Evolutionary conservation across 2,797 vertebrate species (phyloP).

Genomic region (Characodon lateralis): DNA sequence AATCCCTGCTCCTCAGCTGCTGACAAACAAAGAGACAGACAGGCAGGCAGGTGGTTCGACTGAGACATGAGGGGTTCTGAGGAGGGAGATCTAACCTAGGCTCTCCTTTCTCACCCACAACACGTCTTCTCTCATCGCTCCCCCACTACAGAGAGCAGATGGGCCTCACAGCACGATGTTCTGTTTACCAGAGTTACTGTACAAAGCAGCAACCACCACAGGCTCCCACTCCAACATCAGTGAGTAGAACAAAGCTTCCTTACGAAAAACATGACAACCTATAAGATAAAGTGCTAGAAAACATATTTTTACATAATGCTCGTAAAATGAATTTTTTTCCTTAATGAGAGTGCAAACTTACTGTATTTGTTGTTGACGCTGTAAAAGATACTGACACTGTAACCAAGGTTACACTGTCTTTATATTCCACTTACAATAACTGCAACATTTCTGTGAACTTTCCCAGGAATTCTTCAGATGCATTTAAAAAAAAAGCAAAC

Average conservation of each 20-base stretch:
- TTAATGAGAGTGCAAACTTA: not conserved
- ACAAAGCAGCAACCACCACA: slow-evolving; percentile 50
- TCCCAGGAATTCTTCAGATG: not conserved
- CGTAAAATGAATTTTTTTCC: not conserved
- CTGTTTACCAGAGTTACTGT: slow-evolving; percentile 53
- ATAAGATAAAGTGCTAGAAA: not conserved
- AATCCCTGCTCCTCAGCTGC: slow-evolving; percentile 5
- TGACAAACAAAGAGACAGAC: slow-evolving; percentile 40
- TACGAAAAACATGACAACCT: slow-evolving; percentile 2
- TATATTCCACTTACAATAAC: not conserved
- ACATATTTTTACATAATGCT: not conserved
- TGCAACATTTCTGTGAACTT: slow-evolving; percentile 3
- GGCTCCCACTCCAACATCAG: slow-evolving; percentile 54
- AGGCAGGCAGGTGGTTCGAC: slow-evolving; percentile 43
- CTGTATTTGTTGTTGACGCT: not conserved
- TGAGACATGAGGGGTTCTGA: slow-evolving; percentile 37
- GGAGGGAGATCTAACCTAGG: slow-evolving; percentile 42
- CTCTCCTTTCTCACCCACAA: slow-evolving; percentile 18
- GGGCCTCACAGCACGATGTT: slow-evolving; percentile 67
- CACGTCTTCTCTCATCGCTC: slow-evolving; percentile 24
- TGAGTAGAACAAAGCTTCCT: slow-evolving; percentile 25
- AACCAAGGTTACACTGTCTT: not conserved
- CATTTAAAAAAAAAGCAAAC: too few species aligned
- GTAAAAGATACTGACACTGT: not conserved
- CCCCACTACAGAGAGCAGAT: slow-evolving; percentile 66